phyloP scores from a whole-genome alignment of 2,888 invertebrate species.

The Aproaerema taeniolella region DNA sequence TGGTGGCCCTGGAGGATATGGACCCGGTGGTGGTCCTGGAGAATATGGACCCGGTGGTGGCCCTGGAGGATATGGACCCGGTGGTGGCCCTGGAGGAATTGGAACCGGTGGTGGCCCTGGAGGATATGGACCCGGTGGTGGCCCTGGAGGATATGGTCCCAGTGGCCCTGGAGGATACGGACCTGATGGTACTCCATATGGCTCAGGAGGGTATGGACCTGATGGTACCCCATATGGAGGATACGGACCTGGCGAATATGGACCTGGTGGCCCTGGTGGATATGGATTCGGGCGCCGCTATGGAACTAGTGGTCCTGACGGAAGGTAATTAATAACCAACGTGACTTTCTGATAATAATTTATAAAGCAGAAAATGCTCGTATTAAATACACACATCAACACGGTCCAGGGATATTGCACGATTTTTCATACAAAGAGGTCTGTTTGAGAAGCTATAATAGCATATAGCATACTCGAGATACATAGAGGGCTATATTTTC shows the following conservation, averaged over 20 bases:
- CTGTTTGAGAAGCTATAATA: too few relatives aligned
- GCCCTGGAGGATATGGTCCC: constrained; percentile 1
- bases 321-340: too few relatives aligned
- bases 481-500: too few relatives aligned
- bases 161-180: background rate
- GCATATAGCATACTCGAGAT: too few relatives aligned
- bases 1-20: background rate
- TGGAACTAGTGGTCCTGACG: constrained; percentile 14
- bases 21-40: too few relatives aligned
- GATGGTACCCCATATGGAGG: background rate
- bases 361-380: too few relatives aligned
- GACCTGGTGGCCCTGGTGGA: background rate
- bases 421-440: too few relatives aligned
- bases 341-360: too few relatives aligned
- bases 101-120: background rate
- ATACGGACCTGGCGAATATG: too few relatives aligned
- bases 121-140: constrained; percentile 15
- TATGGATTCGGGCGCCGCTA: constrained; percentile 8
- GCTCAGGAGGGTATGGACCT: background rate
- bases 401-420: too few relatives aligned
- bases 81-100: background rate
- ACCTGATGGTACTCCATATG: background rate
- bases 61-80: background rate
- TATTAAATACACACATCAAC: too few relatives aligned
- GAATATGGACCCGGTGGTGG: background rate